Conservation (phyloP, 2,113 vertebrate species). For the Corapipo altera region DNA sequence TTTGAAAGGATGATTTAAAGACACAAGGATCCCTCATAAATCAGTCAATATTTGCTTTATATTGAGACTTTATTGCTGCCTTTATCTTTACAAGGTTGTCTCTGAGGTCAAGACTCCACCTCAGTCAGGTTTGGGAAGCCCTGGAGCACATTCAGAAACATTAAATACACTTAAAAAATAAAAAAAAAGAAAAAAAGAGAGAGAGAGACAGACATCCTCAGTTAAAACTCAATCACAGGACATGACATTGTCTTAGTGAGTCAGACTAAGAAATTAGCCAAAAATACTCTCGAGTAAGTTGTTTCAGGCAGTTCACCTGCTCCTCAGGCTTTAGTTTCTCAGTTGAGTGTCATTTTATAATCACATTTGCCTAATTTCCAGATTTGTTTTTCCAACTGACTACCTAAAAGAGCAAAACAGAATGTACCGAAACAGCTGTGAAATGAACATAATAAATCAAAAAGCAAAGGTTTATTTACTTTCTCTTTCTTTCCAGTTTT, state of each 20-base stretch:
- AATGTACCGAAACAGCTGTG: neutral
- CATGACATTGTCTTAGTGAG: neutral
- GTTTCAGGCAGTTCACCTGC: conserved; percentile 39
- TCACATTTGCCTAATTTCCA: conserved; percentile 17
- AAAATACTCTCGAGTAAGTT: neutral
- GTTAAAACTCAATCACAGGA: neutral
- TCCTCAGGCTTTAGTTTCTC: conserved; percentile 1
- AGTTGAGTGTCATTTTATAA: neutral
- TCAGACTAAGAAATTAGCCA: conserved; percentile 21
- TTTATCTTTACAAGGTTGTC: neutral
- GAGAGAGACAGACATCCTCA: neutral
- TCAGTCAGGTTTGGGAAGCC: neutral
- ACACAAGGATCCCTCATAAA: neutral
- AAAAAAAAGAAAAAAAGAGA: no score
- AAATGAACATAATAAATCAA: conserved; percentile 36
- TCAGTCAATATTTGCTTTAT: neutral
- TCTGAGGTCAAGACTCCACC: neutral
- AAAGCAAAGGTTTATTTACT: conserved; percentile 12
- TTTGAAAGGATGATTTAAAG: conserved; percentile 19
- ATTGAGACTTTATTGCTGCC: neutral
- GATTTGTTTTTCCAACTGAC: conserved; percentile 20
- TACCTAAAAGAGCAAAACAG: conserved; percentile 14
- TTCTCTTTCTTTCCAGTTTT: neutral
- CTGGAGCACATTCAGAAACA: neutral
- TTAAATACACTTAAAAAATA: neutral